These are phyloP conservation scores for Antheraea assamensis DNA, from an alignment of 2,888 invertebrate species.

Conservation along the genomic window DNA sequence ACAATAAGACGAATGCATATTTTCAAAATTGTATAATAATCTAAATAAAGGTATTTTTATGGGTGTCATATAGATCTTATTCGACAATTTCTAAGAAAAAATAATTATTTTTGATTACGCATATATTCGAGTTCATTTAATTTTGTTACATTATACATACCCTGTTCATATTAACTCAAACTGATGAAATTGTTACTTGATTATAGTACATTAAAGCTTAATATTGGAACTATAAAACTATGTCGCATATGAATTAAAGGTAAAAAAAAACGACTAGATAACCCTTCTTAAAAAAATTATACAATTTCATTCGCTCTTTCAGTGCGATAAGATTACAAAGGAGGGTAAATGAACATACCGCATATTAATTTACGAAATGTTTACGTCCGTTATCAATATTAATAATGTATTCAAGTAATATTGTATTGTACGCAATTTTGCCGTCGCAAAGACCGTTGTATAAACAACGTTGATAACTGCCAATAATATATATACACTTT, in stretches of 20 bases:
- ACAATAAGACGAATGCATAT: no score
- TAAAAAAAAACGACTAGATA: background rate
- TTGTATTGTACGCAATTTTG: conserved; percentile 44
- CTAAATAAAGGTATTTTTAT: background rate
- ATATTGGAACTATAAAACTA: background rate
- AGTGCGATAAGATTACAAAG: background rate
- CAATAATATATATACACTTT: conserved; percentile 69
- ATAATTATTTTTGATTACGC: background rate
- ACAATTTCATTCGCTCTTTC: background rate
- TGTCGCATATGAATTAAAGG: background rate
- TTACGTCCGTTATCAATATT: conserved; percentile 54
- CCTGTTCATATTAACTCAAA: background rate
- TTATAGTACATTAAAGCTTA: background rate
- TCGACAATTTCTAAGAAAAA: background rate
- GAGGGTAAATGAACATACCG: background rate
- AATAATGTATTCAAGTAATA: conserved; percentile 37
- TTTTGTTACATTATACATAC: background rate
- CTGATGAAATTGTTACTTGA: background rate
- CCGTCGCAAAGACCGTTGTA: conserved; percentile 44
- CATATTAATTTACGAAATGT: conserved; percentile 33
- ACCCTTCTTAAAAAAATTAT: background rate
- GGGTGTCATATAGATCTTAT: background rate
- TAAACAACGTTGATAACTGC: conserved; percentile 72
- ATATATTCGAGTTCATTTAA: background rate
- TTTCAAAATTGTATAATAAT: background rate